Evolutionary conservation across 2,888 invertebrate genomes (phyloP).

Genomic region (Neocrepidodera transversa): DNA sequence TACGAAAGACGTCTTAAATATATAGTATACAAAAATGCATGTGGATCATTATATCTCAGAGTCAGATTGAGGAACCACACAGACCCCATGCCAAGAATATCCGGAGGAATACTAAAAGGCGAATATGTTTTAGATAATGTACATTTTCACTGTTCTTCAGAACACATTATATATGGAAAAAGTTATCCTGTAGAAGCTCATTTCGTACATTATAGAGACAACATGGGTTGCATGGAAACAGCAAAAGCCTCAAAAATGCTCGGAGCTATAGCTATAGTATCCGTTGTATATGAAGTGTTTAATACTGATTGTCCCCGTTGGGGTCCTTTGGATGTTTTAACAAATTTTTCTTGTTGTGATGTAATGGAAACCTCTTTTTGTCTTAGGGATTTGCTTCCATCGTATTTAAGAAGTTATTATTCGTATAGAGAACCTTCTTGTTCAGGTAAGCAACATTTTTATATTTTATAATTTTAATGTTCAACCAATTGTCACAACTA

Average conservation of each 20-base stretch:
- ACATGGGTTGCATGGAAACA: neutral
- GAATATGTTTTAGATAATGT: constrained; percentile 10
- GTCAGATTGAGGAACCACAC: neutral
- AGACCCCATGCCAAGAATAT: neutral
- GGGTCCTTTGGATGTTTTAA: neutral
- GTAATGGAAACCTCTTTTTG: neutral
- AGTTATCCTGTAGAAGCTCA: constrained; percentile 12
- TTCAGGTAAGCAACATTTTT: constrained; percentile 4
- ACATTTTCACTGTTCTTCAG: constrained; percentile 1
- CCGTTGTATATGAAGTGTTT: constrained; percentile 5
- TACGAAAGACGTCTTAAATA: constrained; percentile 2
- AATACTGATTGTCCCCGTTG: neutral
- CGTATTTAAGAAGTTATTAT: constrained; percentile 10
- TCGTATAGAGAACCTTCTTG: neutral
- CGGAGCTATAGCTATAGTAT: neutral
- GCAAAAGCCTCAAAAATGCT: constrained; percentile 1
- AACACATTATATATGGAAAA: constrained; percentile 6
- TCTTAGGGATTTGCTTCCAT: constrained; percentile 2
- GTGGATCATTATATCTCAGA: neutral
- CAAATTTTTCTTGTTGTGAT: neutral
- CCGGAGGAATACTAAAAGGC: constrained; percentile 1
- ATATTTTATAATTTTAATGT: neutral
- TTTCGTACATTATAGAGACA: constrained; percentile 5
- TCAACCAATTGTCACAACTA: neutral
- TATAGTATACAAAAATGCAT: neutral